Evolutionary conservation across 2,888 invertebrate species (phyloP), one percentile per base, ranked within the genome.

Genomic region (Phyllotreta striolata): DNA sequence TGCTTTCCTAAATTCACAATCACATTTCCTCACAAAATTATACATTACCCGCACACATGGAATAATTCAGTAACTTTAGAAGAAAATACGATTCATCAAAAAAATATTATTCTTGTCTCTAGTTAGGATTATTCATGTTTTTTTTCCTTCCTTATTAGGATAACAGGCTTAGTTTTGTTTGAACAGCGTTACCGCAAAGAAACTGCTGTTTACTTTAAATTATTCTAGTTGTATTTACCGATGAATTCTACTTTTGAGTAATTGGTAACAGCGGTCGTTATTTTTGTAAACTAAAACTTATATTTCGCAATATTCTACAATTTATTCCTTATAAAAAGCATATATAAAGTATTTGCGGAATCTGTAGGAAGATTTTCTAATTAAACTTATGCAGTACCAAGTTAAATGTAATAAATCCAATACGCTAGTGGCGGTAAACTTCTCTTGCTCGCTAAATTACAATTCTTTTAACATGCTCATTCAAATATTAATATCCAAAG

Each of bases 111-210:
- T 44, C 35, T 35, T 34, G 9, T n/a, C 49, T 35, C 7, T 8
- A 35, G 49, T 37, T 49, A 35, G 35, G n/a, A 49, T 10, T 49
- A 49, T 49, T 49, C 49, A 43, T 14, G 43, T 41, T 54, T 39
- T 54, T 40, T 24, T 24, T 12, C 24, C n/a, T 8, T n/a, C 46
- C 35, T 12, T 49, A 58, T 49, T 49, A 66, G 59, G 44, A 64
- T 68, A 68, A 68, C 68, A 63, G 68, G 69, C 64, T 63, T 64
- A 63, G 62, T 64, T 71, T 66, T 74, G 68, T 74, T 74, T 74
- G 73, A 71, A 72, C 71, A 74, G 70, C 65, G 70, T 74, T 73
- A 73, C 67, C 56, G 63, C 60, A 59, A 68, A 65, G 39, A 49
- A 58, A 40, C 10, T 66, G 66, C 66, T 73, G 72, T 73, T 73